phyloP scores from a whole-genome alignment of 2,797 vertebrate species.

The Schizothorax lantsangensis region DNA sequence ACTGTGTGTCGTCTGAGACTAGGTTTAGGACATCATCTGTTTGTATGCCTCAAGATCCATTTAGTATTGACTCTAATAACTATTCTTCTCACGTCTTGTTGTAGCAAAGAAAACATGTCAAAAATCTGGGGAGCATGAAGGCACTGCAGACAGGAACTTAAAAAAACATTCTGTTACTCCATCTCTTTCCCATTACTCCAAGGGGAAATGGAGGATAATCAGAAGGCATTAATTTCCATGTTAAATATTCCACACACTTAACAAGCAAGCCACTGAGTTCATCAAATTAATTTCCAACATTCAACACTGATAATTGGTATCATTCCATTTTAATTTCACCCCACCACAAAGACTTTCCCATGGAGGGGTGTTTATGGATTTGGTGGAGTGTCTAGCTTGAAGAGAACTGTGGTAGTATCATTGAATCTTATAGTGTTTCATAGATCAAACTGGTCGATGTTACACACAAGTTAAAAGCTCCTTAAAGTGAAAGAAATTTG shows the following conservation, averaged over 20 bases:
- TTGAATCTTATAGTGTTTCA: neutral
- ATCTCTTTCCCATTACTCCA: conserved; percentile 19
- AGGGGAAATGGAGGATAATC: conserved; percentile 39
- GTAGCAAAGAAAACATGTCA: conserved; percentile 1
- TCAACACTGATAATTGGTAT: conserved; percentile 45
- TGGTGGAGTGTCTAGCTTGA: neutral
- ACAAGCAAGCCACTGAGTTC: conserved; percentile 30
- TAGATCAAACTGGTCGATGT: conserved; percentile 30
- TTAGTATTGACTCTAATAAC: conserved; percentile 2
- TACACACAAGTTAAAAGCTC: conserved; percentile 1
- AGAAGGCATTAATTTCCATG: conserved; percentile 50
- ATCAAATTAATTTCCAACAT: conserved; percentile 53
- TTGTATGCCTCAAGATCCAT: conserved; percentile 22
- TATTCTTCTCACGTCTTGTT: neutral
- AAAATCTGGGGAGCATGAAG: conserved; percentile 2
- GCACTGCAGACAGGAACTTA: conserved; percentile 3
- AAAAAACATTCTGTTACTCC: conserved; percentile 9
- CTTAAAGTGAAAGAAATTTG: neutral
- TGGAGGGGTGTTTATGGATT: conserved; percentile 3
- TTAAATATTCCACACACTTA: conserved; percentile 50
- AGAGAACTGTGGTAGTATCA: neutral
- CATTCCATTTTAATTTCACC: conserved; percentile 47
- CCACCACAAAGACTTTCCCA: conserved; percentile 33
- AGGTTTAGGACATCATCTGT: neutral
- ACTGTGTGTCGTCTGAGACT: neutral